Base-by-base conservation (phyloP, 2,888 invertebrate genomes). In the Unio pictorum region DNA sequence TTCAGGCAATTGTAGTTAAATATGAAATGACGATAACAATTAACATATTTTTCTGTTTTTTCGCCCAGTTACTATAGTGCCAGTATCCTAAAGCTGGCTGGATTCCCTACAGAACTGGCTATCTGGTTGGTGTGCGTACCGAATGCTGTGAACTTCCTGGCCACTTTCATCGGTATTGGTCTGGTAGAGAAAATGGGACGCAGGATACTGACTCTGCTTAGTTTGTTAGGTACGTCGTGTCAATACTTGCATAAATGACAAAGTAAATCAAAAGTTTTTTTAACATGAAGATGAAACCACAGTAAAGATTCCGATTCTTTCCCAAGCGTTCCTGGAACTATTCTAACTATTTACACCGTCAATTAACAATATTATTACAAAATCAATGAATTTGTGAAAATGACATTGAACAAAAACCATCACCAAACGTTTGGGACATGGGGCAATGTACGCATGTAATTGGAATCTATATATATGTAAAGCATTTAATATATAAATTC, bases 1-100 rank as follows among this genome's bases (percentile, higher is more conserved):
- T 23, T 58, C 58, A 23, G 20, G 11, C 11, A 23, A 26, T 23
- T 18, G 58, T 1, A 20, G 58, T 58, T 20, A n/a, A 7, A 55
- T 56, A 26, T 11, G 23, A 55, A 56, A 20, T 20, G 4, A 62
- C 11, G 26, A 55, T 45, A 26, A 26, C 17, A 20, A 4, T 63
- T n/a, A 55, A 59, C 23, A 23, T 30, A 4, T 59, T 28, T 20
- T 26, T 62, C 54, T 11, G 18, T n/a, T 62, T 64, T 55, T 26
- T 54, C 61, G 68, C 82, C 55, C 84, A 91, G 91, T 87, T 92
- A 92, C 83, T 92, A 92, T 85, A 91, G 91, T 73, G 92, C 91
- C 15, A 91, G 91, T 68, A 92, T 92, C 66, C 90, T 91, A 30
- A 84, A 90, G 67, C 88, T 90, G 81, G 87, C 91, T 3, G 91